These are phyloP conservation scores for Drosophila tanythrix DNA, from an alignment of 2,888 invertebrate genomes.

Conservation along the genomic window DNA sequence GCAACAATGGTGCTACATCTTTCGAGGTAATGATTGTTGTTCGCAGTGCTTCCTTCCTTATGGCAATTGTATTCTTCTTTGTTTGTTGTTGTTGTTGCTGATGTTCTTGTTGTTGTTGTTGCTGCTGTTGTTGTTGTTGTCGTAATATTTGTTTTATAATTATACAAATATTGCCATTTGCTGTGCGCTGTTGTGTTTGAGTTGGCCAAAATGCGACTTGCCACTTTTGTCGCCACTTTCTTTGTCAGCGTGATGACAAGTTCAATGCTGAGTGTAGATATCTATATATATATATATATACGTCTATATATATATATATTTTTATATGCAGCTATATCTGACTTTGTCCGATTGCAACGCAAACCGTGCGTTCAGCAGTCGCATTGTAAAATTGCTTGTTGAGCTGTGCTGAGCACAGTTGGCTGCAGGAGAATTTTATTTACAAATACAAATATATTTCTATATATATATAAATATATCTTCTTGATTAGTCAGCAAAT, in stretches of 20 bases:
- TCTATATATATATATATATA: slow-evolving; percentile 15
- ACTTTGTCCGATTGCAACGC: slow-evolving; percentile 37
- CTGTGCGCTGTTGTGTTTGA: slow-evolving; percentile 18
- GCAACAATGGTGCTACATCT: slow-evolving; percentile 39
- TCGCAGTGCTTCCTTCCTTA: slow-evolving; percentile 36
- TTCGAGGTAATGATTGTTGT: slow-evolving; percentile 1
- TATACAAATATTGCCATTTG: slow-evolving; percentile 29
- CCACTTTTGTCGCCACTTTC: slow-evolving; percentile 39
- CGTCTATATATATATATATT: not conserved
- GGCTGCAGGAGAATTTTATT: slow-evolving; percentile 47
- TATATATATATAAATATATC: not conserved
- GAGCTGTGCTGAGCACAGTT: slow-evolving; percentile 22
- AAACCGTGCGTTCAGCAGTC: slow-evolving; percentile 42
- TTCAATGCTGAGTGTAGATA: slow-evolving; percentile 24
- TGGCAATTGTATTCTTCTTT: slow-evolving; percentile 31
- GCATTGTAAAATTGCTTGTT: slow-evolving; percentile 65
- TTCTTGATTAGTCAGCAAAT: slow-evolving; percentile 13
- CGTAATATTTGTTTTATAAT: slow-evolving; percentile 27
- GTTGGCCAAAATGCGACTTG: slow-evolving; percentile 59
- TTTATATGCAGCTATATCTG: slow-evolving; percentile 12
- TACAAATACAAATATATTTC: not conserved
- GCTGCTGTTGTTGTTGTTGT: not conserved
- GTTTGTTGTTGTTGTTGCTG: slow-evolving; percentile 22
- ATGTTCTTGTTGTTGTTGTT: slow-evolving; percentile 4
- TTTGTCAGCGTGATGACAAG: slow-evolving; percentile 69